A percentile compares a stretch with the other conserved stretches of the same genome.
phyloP scores from a whole-genome alignment of 1,140 invertebrate genomes.

The Frieseomelitta varia region DNA sequence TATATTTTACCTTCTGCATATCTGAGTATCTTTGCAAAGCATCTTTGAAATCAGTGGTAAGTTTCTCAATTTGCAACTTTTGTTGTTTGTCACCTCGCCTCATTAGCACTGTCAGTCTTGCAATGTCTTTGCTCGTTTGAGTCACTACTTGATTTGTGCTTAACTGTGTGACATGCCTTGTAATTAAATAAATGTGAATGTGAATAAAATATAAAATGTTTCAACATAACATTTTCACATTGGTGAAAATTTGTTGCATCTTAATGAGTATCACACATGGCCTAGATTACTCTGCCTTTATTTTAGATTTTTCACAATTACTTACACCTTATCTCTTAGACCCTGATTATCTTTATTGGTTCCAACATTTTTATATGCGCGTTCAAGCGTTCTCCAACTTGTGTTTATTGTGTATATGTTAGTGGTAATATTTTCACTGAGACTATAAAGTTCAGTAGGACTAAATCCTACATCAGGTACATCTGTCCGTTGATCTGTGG shows the following conservation, averaged over 20 bases:
- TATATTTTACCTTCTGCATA: conserved; percentile 87
- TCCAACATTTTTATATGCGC: conserved; percentile 89
- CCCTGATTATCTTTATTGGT: conserved; percentile 88
- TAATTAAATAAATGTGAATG: conserved; percentile 55
- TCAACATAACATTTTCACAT: not conserved
- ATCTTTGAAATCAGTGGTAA: conserved; percentile 91
- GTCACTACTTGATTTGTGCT: conserved; percentile 89
- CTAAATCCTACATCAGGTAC: conserved; percentile 87
- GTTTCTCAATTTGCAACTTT: conserved; percentile 91
- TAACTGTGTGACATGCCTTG: conserved; percentile 90
- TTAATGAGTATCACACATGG: not conserved
- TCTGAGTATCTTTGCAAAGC: conserved; percentile 89
- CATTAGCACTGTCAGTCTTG: conserved; percentile 86
- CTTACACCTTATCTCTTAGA: conserved; percentile 87
- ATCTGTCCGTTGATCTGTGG: conserved; percentile 80
- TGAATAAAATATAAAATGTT: not conserved
- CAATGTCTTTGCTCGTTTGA: conserved; percentile 88
- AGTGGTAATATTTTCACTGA: conserved; percentile 89
- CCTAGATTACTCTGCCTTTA: not conserved
- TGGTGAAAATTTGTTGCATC: no score
- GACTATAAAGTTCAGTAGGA: conserved; percentile 88
- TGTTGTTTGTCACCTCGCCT: conserved; percentile 88
- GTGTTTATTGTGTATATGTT: conserved; percentile 90
- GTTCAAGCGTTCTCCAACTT: conserved; percentile 87
- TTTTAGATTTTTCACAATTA: conserved; percentile 26